Evolutionary conservation across 2,113 vertebrate genomes (phyloP).

Genomic region (Prunella fulvescens): DNA sequence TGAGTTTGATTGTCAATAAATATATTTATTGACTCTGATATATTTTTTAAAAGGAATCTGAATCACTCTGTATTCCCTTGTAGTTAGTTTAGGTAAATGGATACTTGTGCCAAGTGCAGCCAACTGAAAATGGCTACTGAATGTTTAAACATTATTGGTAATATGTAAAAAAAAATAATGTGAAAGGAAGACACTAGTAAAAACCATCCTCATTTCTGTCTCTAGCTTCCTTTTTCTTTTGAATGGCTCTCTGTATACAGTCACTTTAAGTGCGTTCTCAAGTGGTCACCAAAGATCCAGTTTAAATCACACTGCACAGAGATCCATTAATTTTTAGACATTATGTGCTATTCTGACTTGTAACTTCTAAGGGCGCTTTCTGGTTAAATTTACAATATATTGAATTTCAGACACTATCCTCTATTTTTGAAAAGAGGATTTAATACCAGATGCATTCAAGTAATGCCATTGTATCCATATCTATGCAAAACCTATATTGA

Average conservation of each 20-base stretch:
- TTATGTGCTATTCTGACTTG: not conserved
- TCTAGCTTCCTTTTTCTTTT: not conserved
- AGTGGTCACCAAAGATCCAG: not conserved
- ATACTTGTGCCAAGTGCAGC: not conserved
- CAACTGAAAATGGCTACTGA: not conserved
- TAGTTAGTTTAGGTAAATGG: not conserved
- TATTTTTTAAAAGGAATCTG: not conserved
- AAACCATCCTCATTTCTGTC: not conserved
- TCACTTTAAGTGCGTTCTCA: rapidly evolving
- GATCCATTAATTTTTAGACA: not conserved
- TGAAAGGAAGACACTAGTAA: not conserved
- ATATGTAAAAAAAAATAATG: not conserved
- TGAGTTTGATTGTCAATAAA: not conserved
- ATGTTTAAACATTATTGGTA: not conserved
- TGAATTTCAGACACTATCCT: not conserved
- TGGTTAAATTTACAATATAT: not conserved
- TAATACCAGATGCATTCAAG: not conserved
- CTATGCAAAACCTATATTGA: not conserved
- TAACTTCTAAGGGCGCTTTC: not conserved
- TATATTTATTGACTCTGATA: not conserved
- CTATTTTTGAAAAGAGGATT: not conserved
- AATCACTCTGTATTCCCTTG: not conserved
- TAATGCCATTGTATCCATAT: not conserved
- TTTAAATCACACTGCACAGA: not conserved
- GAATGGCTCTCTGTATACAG: not conserved